Percentiles rank a stretch among this genome's conserved stretches.
Evolutionary conservation across 2,113 vertebrate species (phyloP).

Genomic region (Gallinago media): DNA sequence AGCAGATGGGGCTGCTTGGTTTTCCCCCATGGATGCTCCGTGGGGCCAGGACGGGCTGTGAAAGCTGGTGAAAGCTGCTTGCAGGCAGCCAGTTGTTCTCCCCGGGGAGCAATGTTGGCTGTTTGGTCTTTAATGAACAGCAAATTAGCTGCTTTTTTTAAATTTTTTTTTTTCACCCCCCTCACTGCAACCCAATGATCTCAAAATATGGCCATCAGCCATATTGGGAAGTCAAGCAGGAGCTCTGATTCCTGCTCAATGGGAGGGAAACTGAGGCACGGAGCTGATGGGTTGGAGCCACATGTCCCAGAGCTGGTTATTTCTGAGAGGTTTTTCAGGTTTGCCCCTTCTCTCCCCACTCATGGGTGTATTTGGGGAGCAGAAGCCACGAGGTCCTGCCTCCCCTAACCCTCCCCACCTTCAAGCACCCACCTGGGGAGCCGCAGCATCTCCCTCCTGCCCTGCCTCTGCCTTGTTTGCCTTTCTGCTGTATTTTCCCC

Average conservation of each 20-base stretch:
- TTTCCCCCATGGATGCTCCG: fast-evolving
- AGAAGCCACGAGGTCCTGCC: not conserved
- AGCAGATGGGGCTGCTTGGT: not conserved
- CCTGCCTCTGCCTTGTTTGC: not conserved
- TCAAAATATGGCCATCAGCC: not conserved
- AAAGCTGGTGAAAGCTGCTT: not conserved
- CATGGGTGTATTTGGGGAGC: not conserved
- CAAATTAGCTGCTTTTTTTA: not conserved
- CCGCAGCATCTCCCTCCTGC: not conserved
- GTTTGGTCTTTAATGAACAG: not conserved
- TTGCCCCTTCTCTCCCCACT: fast-evolving
- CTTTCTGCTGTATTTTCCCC: not conserved
- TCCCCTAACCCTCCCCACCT: fast-evolving
- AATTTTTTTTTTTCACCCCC: too few species aligned
- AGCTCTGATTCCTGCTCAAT: not conserved
- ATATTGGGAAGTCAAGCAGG: not conserved
- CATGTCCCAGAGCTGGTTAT: fast-evolving
- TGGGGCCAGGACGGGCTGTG: not conserved
- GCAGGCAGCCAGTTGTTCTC: not conserved
- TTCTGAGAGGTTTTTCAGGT: fast-evolving
- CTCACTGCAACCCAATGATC: fast-evolving
- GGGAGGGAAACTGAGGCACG: not conserved
- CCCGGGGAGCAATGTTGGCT: not conserved
- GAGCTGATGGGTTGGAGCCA: not conserved
- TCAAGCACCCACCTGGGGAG: fast-evolving